Conservation (phyloP, 2,797 vertebrate genomes). For the Cyclura pinguis region DNA sequence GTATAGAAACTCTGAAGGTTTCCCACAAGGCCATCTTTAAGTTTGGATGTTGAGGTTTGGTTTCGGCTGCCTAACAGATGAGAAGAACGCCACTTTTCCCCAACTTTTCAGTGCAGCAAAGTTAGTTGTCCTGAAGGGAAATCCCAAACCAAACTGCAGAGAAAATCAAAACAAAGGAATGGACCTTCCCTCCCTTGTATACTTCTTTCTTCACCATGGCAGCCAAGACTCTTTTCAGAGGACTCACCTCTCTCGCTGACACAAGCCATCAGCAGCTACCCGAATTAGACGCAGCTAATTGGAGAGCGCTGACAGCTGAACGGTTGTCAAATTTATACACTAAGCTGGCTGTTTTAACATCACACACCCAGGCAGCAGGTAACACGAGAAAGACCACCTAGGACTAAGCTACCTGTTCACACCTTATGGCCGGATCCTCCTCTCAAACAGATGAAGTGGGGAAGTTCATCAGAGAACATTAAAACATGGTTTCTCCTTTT, state of each 20-base stretch:
- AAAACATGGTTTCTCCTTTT: not conserved
- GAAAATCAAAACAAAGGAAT: not conserved
- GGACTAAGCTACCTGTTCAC: constrained; percentile 29
- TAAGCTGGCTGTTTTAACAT: constrained; percentile 73
- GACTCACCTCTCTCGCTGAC: constrained; percentile 81
- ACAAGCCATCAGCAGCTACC: constrained; percentile 79
- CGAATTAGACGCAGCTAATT: constrained; percentile 84
- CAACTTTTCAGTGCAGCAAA: constrained; percentile 39
- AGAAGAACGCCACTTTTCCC: not conserved
- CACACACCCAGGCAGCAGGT: constrained; percentile 56
- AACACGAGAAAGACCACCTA: constrained; percentile 65
- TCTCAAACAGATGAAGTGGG: constrained; percentile 25
- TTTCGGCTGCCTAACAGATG: no score
- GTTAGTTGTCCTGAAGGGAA: not conserved
- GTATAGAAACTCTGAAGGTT: no score
- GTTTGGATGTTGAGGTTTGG: no score
- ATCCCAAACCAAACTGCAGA: not conserved
- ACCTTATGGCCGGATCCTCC: constrained; percentile 15
- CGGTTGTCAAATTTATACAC: constrained; percentile 75
- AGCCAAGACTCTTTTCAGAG: constrained; percentile 78
- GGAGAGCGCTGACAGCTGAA: constrained; percentile 84
- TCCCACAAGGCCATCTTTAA: no score
- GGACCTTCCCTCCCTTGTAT: not conserved
- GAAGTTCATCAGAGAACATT: constrained; percentile 30
- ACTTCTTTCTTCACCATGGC: not conserved